Base-by-base conservation (phyloP, 2,113 vertebrate species). In the Microtus oregoni region DNA sequence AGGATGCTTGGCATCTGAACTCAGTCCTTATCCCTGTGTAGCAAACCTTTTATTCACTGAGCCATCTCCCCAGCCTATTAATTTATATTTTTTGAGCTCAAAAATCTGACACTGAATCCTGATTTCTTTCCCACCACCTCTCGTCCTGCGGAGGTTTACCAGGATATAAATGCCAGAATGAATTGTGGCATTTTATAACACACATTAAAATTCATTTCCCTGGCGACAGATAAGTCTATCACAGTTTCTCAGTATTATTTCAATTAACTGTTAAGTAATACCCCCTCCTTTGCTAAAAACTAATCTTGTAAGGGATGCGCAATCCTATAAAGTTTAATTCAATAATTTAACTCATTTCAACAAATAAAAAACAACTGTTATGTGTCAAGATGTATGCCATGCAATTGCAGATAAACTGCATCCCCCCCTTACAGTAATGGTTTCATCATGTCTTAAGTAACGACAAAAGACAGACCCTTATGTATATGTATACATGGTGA, bases 41-140 rank as follows among this genome's bases (percentile, higher is more conserved):
- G 83, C 41, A 47, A 44, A 41, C 3, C 44, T 67, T 67, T 86
- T 32, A 32, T 26, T 17, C 28, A 47, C 5, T 12, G 41, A 67
- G 5, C 38, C 38, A 30, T 28, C 15, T 44, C 5, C 28, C 9
- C 15, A 47, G 61, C 9, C 63, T 47, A 50, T 22, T 68, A 68
- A 98, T 98, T 97, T 97, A 92, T 95, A 91, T 86, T 96, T 98
- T 98, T 92, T 97, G 75, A 97, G 95, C 65, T 55, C 93, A 75
- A 97, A 96, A 96, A 97, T 97, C 96, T 95, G 97, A 95, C 88
- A 95, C 65, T 95, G 82, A 97, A 91, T 61, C 96, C 85, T 91
- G 58, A 79, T 96, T 97, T 94, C 93, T 93, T 97, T 76, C 90
- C 61, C 63, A 96, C 89, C 38, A 93, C 90, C 76, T 65, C 24